Base-by-base conservation (phyloP, 2,797 vertebrate species). In the Peromyscus nudipes region DNA sequence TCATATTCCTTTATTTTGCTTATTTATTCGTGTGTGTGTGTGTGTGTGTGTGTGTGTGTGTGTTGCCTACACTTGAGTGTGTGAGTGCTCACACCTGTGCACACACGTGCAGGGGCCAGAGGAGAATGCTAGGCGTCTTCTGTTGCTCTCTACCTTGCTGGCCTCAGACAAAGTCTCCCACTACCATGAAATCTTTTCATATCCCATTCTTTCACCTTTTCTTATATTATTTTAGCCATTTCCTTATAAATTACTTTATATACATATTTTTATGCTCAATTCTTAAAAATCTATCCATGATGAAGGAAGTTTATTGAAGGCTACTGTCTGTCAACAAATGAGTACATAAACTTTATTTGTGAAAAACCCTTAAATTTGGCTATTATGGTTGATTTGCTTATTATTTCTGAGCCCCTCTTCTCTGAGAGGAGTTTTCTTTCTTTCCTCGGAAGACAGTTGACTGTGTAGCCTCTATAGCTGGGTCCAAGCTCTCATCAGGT, bases 201-300 rank as follows among this genome's bases (percentile, higher is more conserved):
- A 16, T 27, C 4, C 77, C 29, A 29, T 25, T 6, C 6, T 84
- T 82, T 77, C 71, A 37, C 55, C 67, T 82, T 43, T 76, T 23
- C 19, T 75, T n/a, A 31, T n/a, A 17, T 77, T 23, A 31, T 82
- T 88, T 90, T 79, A 60, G 29, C 31, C 13, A 67, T 8, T 92
- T 93, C 37, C 31, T 77, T 81, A 65, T 43, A 69, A 27, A 34
- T 57, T 89, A 73, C 29, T 94, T 96, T 31, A 55, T 75, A 52
- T 34, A 62, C 19, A 10, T 27, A 27, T 89, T 89, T 46, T 86
- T 93, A 31, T 46, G 49, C 7, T 31, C 10, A 81, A 34, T 75
- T 90, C 62, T 46, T 46, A 81, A 40, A 60, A 88, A 62, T 5
- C 91, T 23, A 81, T 84, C 34, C 23, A 34, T 76, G 25, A 67